A percentile compares a stretch with the other conserved stretches of the same genome.
These are phyloP conservation scores for Etheostoma cragini DNA, from an alignment of 2,113 vertebrate species.

Conservation along the genomic window DNA sequence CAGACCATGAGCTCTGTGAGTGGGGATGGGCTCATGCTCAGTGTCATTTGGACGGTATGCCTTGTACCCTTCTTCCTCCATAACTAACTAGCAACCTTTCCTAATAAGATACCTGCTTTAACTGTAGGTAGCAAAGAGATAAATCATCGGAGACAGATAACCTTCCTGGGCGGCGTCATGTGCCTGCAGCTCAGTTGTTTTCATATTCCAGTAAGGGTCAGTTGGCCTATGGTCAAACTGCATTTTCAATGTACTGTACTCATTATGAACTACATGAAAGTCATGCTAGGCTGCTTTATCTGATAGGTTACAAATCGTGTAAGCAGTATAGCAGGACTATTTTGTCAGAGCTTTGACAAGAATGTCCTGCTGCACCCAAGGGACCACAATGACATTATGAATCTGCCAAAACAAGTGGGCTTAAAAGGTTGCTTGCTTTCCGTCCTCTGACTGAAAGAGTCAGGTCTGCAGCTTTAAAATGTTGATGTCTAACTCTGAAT, in stretches of 20 bases:
- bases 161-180: slow-evolving; percentile 41
- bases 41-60: slow-evolving; percentile 32
- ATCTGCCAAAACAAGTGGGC: slow-evolving; percentile 5
- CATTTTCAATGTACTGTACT: not conserved
- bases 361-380: not conserved
- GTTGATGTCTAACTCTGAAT: not conserved
- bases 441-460: not conserved
- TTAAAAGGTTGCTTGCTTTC: slow-evolving; percentile 3
- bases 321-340: not conserved
- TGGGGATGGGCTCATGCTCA: slow-evolving; percentile 22
- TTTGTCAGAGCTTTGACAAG: slow-evolving; percentile 11
- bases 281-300: not conserved
- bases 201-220: slow-evolving; percentile 40
- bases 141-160: slow-evolving; percentile 63
- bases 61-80: slow-evolving; percentile 20
- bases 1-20: slow-evolving; percentile 18
- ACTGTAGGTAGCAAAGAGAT: slow-evolving; percentile 45
- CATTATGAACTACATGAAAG: not conserved
- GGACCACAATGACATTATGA: slow-evolving; percentile 6
- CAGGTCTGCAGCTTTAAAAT: not conserved
- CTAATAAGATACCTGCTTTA: slow-evolving; percentile 37
- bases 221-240: slow-evolving; percentile 19
- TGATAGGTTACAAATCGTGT: not conserved
- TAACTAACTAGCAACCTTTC: slow-evolving; percentile 55
- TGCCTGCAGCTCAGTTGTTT: slow-evolving; percentile 35